A percentile compares a stretch with the other conserved stretches of the same genome.
These are phyloP conservation scores for Rhodinocichla rosea DNA, from an alignment of 2,113 vertebrate species.

Conservation along the genomic window DNA sequence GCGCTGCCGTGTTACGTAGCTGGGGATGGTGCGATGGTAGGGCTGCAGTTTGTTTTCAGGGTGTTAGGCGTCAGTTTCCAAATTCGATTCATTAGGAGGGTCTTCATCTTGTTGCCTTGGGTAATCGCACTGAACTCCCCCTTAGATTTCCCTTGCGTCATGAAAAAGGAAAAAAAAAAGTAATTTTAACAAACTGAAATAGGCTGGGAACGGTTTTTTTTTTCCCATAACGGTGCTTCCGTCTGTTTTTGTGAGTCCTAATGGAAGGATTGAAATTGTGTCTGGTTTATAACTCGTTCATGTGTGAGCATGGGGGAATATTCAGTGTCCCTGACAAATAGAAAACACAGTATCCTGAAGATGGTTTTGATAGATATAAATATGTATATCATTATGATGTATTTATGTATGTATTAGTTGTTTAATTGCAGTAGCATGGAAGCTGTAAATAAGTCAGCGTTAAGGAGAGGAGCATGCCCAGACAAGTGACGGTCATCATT, in stretches of 20 bases:
- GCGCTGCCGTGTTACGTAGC: rapidly evolving
- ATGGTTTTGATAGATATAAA: not conserved
- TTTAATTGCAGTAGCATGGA: not conserved
- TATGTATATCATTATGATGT: too few relatives aligned
- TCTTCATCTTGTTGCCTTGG: not conserved
- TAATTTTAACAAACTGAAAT: not conserved
- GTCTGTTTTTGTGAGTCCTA: not conserved
- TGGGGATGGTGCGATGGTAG: not conserved
- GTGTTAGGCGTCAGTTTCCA: not conserved
- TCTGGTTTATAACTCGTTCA: not conserved
- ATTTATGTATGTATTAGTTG: not conserved
- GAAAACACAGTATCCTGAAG: not conserved
- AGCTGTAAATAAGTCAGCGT: not conserved
- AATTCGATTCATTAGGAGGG: not conserved
- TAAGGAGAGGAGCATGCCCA: not conserved
- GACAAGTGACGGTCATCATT: not conserved
- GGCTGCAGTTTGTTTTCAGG: not conserved
- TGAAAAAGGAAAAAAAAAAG: not conserved
- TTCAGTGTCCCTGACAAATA: rapidly evolving
- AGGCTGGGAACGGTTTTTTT: not conserved
- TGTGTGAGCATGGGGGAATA: not conserved
- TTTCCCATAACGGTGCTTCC: not conserved
- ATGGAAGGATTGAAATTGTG: not conserved
- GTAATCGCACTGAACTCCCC: too few relatives aligned
- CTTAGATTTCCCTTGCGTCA: not conserved